These are phyloP conservation scores for Nansenia antarctica DNA, from an alignment of 2,113 vertebrate species.

Conservation along the genomic window DNA sequence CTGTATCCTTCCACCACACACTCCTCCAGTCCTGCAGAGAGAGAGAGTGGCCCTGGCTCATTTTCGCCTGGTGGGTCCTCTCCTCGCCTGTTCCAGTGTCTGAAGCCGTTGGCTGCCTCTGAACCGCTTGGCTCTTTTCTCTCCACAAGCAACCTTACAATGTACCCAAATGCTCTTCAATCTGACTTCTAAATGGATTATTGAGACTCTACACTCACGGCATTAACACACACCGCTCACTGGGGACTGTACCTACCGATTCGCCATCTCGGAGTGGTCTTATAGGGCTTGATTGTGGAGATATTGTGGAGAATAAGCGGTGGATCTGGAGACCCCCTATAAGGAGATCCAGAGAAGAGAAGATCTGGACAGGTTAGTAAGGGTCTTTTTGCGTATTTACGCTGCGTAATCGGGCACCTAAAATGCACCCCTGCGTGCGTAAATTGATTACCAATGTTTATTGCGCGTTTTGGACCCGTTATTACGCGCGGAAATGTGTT, in stretches of 20 bases:
- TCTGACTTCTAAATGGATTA: constrained; percentile 64
- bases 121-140: constrained; percentile 94
- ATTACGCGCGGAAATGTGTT: constrained; percentile 47
- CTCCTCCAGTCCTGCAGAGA: constrained; percentile 74
- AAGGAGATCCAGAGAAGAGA: constrained; percentile 74
- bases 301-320: constrained; percentile 69
- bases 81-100: constrained; percentile 83
- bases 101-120: constrained; percentile 91
- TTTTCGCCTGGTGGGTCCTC: constrained; percentile 90
- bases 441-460: not conserved
- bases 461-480: constrained; percentile 17
- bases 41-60: constrained; percentile 76
- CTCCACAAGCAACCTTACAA: constrained; percentile 86
- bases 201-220: constrained; percentile 42
- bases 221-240: constrained; percentile 59
- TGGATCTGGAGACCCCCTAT: constrained; percentile 78
- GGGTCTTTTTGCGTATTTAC: constrained; percentile 57
- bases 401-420: constrained; percentile 43
- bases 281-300: constrained; percentile 68
- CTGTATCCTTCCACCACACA: constrained; percentile 41
- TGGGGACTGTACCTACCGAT: constrained; percentile 65
- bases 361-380: constrained; percentile 73
- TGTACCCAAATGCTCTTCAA: constrained; percentile 83
- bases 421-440: not conserved
- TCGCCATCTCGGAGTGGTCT: constrained; percentile 53